phyloP scores from a whole-genome alignment of 2,797 vertebrate genomes.

The Amniataba percoides region DNA sequence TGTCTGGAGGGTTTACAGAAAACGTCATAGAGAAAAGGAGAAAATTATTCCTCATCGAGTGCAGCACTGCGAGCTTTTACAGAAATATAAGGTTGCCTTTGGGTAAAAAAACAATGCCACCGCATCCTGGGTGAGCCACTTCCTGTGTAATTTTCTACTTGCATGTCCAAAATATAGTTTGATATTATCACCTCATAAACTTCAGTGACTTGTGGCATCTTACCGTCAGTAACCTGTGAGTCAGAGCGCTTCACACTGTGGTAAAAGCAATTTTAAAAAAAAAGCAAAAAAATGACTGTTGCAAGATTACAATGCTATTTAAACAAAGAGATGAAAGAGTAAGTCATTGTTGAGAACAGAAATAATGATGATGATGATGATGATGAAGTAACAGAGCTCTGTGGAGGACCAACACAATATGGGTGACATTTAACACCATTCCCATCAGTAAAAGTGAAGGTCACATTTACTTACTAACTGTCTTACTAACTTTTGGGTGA shows the following conservation, averaged over 20 bases:
- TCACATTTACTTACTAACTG: slow-evolving; percentile 24
- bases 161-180: slow-evolving; percentile 10
- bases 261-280: not conserved
- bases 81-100: not conserved
- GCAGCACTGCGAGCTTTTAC: slow-evolving; percentile 7
- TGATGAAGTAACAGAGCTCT: slow-evolving; percentile 9
- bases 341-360: not conserved
- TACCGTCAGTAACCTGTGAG: slow-evolving; percentile 3
- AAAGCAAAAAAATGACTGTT: not conserved
- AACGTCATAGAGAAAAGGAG: slow-evolving; percentile 20
- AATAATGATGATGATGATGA: not conserved
- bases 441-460: slow-evolving; percentile 19
- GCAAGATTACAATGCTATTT: slow-evolving; percentile 2
- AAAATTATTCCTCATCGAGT: slow-evolving; percentile 28
- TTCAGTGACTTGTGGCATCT: slow-evolving; percentile 2
- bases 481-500: slow-evolving; percentile 15
- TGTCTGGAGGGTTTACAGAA: slow-evolving; percentile 27
- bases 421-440: slow-evolving; percentile 25
- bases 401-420: slow-evolving; percentile 15
- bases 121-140: slow-evolving; percentile 3
- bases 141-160: slow-evolving; percentile 1
- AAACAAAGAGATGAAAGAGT: not conserved
- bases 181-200: not conserved
- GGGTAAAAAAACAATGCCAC: slow-evolving; percentile 17
- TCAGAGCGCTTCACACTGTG: not conserved